Base-by-base conservation (phyloP, 2,888 invertebrate species). In the Phytoseiulus persimilis region DNA sequence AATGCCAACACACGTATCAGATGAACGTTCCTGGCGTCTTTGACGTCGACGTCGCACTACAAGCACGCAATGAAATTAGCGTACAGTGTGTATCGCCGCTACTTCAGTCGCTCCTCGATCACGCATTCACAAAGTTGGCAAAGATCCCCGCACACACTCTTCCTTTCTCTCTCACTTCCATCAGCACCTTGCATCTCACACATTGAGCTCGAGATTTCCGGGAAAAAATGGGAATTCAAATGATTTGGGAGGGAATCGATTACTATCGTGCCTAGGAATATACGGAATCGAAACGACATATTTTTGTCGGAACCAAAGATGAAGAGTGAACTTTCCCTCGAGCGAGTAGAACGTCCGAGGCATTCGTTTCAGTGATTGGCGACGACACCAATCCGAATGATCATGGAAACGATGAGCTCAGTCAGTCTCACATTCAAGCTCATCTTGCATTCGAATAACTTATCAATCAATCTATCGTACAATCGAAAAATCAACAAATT, bases 191-290 rank as follows among this genome's bases (percentile, higher is more conserved):
- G 98, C 65, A 65, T 65, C 65, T 18, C 65, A 28, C 93, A 98
- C 98, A 92, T 99, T 99, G 95, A 99, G 98, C 92, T 99, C 97
- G 94, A 99, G 95, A 94, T 99, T 99, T 93, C 96, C 96, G 93
- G 39, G 39, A 39, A 39, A 39, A 6, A 98, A 97, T 94, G 99
- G 98, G 92, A 97, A 90, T 90, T 6, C 65, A 65, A 65, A 65
- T 65, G 9, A n/a, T n/a, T n/a, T n/a, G n/a, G n/a, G n/a, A n/a
- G n/a, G n/a, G n/a, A n/a, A n/a, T n/a, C n/a, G n/a, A n/a, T n/a
- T n/a, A n/a, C n/a, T n/a, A n/a, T n/a, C n/a, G n/a, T n/a, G n/a
- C n/a, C n/a, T n/a, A n/a, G n/a, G n/a, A n/a, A n/a, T n/a, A n/a
- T n/a, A n/a, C n/a, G n/a, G n/a, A 9, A 39, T 39, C 39, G 39